Evolutionary conservation across 2,888 invertebrate species (phyloP).

Genomic region (Eumacrocentrus americanus): DNA sequence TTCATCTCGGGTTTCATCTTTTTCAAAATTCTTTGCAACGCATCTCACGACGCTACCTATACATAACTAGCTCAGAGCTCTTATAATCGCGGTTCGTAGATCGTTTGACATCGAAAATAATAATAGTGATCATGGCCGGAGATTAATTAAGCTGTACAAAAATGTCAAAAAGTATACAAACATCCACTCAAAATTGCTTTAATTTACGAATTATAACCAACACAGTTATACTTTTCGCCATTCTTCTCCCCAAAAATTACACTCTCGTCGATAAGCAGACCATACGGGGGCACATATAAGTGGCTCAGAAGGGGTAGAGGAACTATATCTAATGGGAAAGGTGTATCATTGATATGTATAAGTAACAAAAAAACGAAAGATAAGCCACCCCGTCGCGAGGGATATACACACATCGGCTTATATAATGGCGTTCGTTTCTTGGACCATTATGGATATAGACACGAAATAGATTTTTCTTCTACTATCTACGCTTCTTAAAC

Average conservation of each 20-base stretch:
- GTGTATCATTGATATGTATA: not conserved
- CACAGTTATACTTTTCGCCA: not conserved
- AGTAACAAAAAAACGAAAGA: constrained; percentile 13
- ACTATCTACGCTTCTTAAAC: not conserved
- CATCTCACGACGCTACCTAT: constrained; percentile 6
- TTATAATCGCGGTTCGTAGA: not conserved
- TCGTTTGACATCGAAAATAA: not conserved
- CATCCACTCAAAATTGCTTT: not conserved
- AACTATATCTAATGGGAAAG: not conserved
- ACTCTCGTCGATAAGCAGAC: constrained; percentile 11
- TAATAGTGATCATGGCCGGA: not conserved
- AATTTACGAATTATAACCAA: not conserved
- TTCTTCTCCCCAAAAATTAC: too few species aligned
- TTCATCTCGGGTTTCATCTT: constrained; percentile 23
- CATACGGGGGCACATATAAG: constrained; percentile 20
- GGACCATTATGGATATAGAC: not conserved
- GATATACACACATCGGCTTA: not conserved
- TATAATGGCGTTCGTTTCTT: not conserved
- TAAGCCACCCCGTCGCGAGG: constrained; percentile 11
- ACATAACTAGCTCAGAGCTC: not conserved
- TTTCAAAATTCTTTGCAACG: constrained; percentile 5
- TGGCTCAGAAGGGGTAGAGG: constrained; percentile 2
- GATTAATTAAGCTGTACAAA: not conserved
- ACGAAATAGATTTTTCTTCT: not conserved
- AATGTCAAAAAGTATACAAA: constrained; percentile 3